A percentile compares a stretch with the other conserved stretches of the same genome.
These are phyloP conservation scores for Rhinoraja longicauda DNA, from an alignment of 2,797 vertebrate genomes.

Conservation along the genomic window DNA sequence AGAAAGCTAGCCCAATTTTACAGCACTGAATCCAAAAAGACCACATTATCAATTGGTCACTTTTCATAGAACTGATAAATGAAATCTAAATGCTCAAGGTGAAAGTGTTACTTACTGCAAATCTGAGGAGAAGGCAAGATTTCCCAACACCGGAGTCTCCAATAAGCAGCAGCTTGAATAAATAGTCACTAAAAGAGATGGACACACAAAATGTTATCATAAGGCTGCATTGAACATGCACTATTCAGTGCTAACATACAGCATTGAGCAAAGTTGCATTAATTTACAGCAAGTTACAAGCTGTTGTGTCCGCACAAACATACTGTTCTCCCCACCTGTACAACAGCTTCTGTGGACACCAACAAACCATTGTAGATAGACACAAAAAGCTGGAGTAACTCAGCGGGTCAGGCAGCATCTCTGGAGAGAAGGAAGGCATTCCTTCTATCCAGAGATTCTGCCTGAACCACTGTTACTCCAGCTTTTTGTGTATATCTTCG, in stretches of 20 bases:
- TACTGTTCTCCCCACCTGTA: background rate
- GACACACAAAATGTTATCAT: background rate
- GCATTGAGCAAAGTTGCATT: background rate
- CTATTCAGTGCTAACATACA: background rate
- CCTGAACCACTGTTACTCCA: too few relatives aligned
- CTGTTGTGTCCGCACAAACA: background rate
- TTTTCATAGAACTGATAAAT: background rate
- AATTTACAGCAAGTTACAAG: background rate
- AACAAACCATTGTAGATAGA: background rate
- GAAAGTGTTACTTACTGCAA: constrained; percentile 79
- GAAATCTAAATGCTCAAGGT: background rate
- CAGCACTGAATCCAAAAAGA: background rate
- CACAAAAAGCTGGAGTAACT: too few relatives aligned
- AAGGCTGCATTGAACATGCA: background rate
- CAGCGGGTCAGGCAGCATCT: too few relatives aligned
- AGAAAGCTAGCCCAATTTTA: background rate
- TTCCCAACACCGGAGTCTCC: constrained; percentile 96
- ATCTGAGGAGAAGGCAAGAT: constrained; percentile 94
- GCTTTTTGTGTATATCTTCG: too few relatives aligned
- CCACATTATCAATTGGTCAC: background rate
- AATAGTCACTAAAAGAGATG: constrained; percentile 80
- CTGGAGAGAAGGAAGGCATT: too few relatives aligned
- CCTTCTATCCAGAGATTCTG: too few relatives aligned
- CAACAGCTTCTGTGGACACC: background rate
- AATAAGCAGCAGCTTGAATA: constrained; percentile 98